These are phyloP conservation scores for Zaprionus nigranus DNA, from an alignment of 1,140 invertebrate genomes.

Conservation along the genomic window DNA sequence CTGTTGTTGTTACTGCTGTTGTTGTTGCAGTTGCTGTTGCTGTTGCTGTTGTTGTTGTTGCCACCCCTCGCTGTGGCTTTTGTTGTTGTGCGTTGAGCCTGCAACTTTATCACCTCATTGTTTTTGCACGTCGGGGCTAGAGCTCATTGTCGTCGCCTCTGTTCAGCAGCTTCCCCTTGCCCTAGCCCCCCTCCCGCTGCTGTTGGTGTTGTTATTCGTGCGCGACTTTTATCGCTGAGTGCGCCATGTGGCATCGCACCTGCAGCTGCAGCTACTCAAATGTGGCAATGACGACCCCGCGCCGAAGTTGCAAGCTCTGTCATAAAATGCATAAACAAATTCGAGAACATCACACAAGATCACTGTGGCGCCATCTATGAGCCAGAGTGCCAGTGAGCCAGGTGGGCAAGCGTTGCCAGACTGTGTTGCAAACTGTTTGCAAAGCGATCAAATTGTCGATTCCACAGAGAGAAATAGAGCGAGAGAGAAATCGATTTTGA, in stretches of 20 bases:
- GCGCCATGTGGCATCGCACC: conserved; percentile 23
- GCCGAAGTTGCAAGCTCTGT: conserved; percentile 17
- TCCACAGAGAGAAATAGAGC: too few relatives aligned
- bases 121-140: conserved; percentile 65
- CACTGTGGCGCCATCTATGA: conserved; percentile 31
- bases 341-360: conserved; percentile 2
- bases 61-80: conserved; percentile 37
- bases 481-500: too few relatives aligned
- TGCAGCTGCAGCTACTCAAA: conserved; percentile 38
- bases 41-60: conserved; percentile 40
- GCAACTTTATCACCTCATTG: conserved; percentile 82
- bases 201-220: conserved; percentile 9
- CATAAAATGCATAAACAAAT: conserved; percentile 46
- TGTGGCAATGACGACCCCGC: conserved; percentile 34
- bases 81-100: conserved; percentile 72
- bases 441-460: not conserved
- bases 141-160: conserved; percentile 60
- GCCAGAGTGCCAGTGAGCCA: conserved; percentile 6
- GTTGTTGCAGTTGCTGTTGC: conserved; percentile 47
- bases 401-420: not conserved
- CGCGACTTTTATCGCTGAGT: conserved; percentile 48
- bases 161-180: not conserved
- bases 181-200: too few relatives aligned
- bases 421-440: not conserved
- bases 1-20: conserved; percentile 36